phyloP scores from a whole-genome alignment of 2,797 vertebrate species.

The Mus caroli region DNA sequence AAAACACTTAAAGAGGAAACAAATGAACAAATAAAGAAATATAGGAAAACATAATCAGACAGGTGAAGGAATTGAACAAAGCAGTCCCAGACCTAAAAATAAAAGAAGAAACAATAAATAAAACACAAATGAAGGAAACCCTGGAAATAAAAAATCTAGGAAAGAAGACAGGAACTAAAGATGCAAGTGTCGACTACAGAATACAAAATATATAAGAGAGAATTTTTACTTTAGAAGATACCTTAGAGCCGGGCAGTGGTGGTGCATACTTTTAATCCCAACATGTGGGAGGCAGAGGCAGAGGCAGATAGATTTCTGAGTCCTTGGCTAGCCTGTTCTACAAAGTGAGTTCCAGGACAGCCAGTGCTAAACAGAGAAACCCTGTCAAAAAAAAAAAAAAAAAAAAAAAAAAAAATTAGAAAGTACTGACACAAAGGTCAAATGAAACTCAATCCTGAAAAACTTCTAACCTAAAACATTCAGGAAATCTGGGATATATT shows the following conservation, averaged over 20 bases:
- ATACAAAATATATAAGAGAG: not conserved
- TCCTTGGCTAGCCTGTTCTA: too few relatives aligned
- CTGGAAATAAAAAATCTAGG: not conserved
- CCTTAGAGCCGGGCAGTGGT: too few relatives aligned
- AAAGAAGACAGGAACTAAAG: not conserved
- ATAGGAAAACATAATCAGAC: not conserved
- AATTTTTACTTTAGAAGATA: not conserved
- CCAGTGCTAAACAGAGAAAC: too few relatives aligned
- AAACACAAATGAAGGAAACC: not conserved
- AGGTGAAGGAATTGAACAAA: not conserved
- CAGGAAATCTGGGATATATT: not conserved
- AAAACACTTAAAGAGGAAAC: too few relatives aligned
- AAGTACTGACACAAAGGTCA: not conserved
- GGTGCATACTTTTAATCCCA: too few relatives aligned
- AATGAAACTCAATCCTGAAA: not conserved
- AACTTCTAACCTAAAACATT: not conserved
- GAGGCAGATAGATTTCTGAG: too few relatives aligned
- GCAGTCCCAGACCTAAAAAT: not conserved
- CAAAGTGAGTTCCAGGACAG: too few relatives aligned
- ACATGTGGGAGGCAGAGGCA: too few relatives aligned
- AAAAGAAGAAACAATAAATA: not conserved
- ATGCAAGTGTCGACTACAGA: not conserved
- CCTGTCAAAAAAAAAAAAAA: too few relatives aligned
- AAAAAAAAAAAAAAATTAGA: not conserved
- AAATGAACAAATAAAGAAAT: too few relatives aligned